Evolutionary conservation across 2,888 invertebrate species (phyloP).

Genomic region (Chymomyza fuscimana): DNA sequence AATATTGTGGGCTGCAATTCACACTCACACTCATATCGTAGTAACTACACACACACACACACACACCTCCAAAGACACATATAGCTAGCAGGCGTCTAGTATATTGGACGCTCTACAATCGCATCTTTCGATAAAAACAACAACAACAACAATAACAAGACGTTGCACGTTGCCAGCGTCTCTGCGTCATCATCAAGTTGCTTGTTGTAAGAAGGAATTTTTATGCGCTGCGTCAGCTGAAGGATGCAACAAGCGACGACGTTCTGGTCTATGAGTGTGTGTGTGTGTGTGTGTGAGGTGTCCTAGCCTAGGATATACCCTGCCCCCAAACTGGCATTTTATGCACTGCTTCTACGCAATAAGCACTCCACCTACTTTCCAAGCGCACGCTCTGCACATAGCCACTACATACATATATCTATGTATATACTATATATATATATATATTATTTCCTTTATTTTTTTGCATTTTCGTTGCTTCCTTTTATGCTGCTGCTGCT

Average conservation of each 20-base stretch:
- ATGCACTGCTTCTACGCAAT: slow-evolving; percentile 46
- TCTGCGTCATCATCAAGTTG: background rate
- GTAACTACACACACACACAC: slow-evolving; percentile 4
- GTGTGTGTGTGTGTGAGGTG: slow-evolving; percentile 24
- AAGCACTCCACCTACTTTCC: slow-evolving; percentile 55
- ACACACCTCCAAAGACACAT: slow-evolving; percentile 1
- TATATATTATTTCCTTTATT: background rate
- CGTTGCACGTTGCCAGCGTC: slow-evolving; percentile 18
- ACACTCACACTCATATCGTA: slow-evolving; percentile 10
- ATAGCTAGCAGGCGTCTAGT: slow-evolving; percentile 32
- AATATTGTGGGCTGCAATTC: slow-evolving; percentile 51
- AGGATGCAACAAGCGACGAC: slow-evolving; percentile 66
- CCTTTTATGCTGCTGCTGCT: slow-evolving; percentile 20
- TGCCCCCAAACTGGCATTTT: background rate
- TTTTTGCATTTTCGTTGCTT: slow-evolving; percentile 25
- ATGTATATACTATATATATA: background rate
- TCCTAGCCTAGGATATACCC: background rate
- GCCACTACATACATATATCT: background rate
- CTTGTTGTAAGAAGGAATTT: slow-evolving; percentile 71
- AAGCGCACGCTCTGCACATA: slow-evolving; percentile 30
- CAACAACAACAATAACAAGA: slow-evolving; percentile 31
- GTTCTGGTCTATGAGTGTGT: slow-evolving; percentile 4
- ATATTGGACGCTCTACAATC: slow-evolving; percentile 60
- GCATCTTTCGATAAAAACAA: slow-evolving; percentile 72
- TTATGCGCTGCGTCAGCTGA: slow-evolving; percentile 55